Evolutionary conservation across 92 coral and sea anemone genomes (phyloP).

Genomic region (Anthopleura xanthogrammica): DNA sequence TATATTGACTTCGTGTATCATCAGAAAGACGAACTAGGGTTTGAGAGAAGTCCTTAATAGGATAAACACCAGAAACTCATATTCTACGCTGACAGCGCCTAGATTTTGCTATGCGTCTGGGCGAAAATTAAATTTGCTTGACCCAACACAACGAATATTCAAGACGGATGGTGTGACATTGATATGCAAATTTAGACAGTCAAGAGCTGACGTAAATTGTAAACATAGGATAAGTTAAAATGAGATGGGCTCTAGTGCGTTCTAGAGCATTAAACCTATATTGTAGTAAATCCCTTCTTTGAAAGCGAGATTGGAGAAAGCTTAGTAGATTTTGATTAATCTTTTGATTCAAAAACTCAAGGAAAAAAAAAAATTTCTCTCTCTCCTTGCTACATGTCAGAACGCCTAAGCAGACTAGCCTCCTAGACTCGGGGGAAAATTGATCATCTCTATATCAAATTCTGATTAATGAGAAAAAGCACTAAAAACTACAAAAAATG

Average conservation of each 20-base stretch:
- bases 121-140: background rate
- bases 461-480: background rate
- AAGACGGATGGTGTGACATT: slow-evolving; percentile 31
- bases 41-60: background rate
- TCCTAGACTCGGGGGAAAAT: background rate
- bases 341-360: background rate
- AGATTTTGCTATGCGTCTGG: slow-evolving; percentile 11
- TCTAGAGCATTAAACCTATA: background rate
- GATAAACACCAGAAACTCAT: slow-evolving; percentile 11
- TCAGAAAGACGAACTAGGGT: background rate
- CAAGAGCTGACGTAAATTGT: slow-evolving; percentile 5
- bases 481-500: background rate
- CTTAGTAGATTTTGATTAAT: background rate
- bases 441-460: background rate
- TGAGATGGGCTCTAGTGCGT: slow-evolving; percentile 3
- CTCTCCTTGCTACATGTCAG: background rate
- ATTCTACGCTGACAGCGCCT: slow-evolving; percentile 19
- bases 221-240: background rate
- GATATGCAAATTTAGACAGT: slow-evolving; percentile 14
- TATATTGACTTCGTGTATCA: background rate
- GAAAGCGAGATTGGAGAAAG: background rate
- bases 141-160: slow-evolving; percentile 20
- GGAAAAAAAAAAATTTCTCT: background rate
- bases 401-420: no score
- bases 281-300: background rate